phyloP scores from a whole-genome alignment of 2,888 invertebrate species.

The Ochropleura plecta region DNA sequence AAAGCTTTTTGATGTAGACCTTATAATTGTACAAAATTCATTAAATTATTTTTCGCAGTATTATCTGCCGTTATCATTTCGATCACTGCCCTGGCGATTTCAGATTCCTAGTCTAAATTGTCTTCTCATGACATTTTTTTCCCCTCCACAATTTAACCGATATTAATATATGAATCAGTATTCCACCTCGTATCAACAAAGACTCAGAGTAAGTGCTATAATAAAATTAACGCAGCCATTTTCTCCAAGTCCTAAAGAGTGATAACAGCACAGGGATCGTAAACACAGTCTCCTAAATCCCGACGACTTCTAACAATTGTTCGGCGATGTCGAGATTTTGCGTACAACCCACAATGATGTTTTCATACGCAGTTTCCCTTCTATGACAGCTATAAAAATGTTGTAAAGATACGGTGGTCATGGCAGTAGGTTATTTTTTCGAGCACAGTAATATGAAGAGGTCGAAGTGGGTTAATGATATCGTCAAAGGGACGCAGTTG shows the following conservation, averaged over 20 bases:
- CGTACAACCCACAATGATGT: conserved; percentile 24
- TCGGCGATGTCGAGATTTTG: conserved; percentile 39
- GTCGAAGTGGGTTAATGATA: background rate
- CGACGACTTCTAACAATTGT: conserved; percentile 51
- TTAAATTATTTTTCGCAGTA: background rate
- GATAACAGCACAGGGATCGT: conserved; percentile 52
- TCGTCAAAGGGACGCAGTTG: background rate
- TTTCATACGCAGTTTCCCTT: conserved; percentile 31
- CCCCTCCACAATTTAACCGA: background rate
- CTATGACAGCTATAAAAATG: conserved; percentile 30
- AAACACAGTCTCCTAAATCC: conserved; percentile 55
- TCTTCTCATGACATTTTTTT: background rate
- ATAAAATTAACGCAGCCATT: conserved; percentile 45
- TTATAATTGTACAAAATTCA: background rate
- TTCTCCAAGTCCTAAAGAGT: conserved; percentile 36
- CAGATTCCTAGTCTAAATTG: background rate
- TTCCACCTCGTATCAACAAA: conserved; percentile 1
- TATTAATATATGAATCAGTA: background rate
- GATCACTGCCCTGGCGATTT: background rate
- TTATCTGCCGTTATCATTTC: background rate
- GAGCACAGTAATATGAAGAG: background rate
- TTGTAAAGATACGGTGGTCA: conserved; percentile 13
- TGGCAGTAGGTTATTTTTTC: conserved; percentile 11
- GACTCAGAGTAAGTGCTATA: conserved; percentile 15
- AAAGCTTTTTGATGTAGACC: background rate